A percentile compares a stretch with the other conserved stretches of the same genome.
phyloP scores from a whole-genome alignment of 2,113 vertebrate species.

The Myotis brandtii region DNA sequence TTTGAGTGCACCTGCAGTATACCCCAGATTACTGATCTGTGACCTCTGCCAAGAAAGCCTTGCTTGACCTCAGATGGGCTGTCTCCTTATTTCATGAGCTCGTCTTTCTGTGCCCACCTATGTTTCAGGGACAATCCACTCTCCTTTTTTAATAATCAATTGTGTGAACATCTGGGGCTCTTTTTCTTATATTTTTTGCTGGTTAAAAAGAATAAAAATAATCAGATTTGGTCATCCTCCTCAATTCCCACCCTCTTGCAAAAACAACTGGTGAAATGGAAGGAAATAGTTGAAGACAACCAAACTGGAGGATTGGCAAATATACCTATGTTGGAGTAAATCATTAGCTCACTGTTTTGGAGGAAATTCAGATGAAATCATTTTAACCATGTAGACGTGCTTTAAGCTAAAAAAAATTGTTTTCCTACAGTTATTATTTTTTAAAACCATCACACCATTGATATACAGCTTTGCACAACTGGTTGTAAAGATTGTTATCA shows the following conservation, averaged over 20 bases:
- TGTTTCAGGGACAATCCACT: not conserved
- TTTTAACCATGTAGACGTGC: not conserved
- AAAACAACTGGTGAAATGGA: not conserved
- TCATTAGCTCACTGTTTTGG: conserved; percentile 1
- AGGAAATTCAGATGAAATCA: not conserved
- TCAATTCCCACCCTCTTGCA: not conserved
- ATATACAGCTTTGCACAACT: conserved; percentile 21
- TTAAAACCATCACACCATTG: not conserved
- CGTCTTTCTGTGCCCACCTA: not conserved
- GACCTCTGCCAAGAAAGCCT: not conserved
- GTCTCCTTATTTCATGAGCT: not conserved
- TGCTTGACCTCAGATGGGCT: not conserved
- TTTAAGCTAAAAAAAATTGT: not conserved
- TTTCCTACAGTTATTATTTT: not conserved
- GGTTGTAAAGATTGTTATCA: conserved; percentile 20
- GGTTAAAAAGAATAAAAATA: not conserved
- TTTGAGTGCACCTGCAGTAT: not conserved
- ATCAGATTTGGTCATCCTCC: not conserved
- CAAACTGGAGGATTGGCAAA: not conserved
- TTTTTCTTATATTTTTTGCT: conserved; percentile 25
- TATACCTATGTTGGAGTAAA: not conserved
- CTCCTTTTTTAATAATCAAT: not conserved
- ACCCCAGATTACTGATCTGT: not conserved
- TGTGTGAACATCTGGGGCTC: not conserved
- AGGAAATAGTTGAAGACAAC: conserved; percentile 1